Conservation (phyloP, 2,888 invertebrate species). For the Notodonta ziczac region DNA sequence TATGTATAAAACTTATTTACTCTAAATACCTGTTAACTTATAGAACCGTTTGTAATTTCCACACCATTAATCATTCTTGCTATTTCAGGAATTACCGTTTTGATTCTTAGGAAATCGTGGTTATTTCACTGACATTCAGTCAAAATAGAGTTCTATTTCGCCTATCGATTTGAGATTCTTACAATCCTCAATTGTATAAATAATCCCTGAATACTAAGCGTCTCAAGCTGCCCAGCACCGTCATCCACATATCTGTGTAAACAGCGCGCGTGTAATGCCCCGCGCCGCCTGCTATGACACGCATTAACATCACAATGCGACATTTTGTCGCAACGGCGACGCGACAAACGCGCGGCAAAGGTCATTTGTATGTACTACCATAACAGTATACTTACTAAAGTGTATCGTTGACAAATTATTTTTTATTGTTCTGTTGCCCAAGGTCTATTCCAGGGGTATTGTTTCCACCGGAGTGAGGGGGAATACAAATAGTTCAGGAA, state of each 20-base stretch:
- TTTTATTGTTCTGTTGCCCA: constrained; percentile 11
- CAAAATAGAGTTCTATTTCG: no score
- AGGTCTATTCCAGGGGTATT: constrained; percentile 7
- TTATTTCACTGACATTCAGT: no score
- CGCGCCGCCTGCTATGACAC: constrained; percentile 28
- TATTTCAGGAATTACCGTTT: no score
- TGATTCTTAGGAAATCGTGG: no score
- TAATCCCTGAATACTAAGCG: no score
- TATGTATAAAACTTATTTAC: no score
- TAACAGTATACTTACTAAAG: constrained; percentile 3
- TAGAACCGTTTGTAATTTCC: no score
- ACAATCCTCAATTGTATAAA: no score
- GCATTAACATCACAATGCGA: constrained; percentile 44
- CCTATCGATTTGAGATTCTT: no score
- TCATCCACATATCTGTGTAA: neutral
- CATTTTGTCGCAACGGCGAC: constrained; percentile 12
- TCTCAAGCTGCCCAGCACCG: neutral
- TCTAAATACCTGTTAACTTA: no score
- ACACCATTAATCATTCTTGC: no score
- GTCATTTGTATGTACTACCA: constrained; percentile 10
- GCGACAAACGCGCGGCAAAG: constrained; percentile 6
- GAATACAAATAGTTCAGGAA: constrained; percentile 26
- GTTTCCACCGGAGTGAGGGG: constrained; percentile 17
- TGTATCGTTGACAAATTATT: constrained; percentile 13
- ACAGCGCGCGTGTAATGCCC: neutral